phyloP scores from a whole-genome alignment of 2,797 vertebrate species.

The Hippoglossus hippoglossus region DNA sequence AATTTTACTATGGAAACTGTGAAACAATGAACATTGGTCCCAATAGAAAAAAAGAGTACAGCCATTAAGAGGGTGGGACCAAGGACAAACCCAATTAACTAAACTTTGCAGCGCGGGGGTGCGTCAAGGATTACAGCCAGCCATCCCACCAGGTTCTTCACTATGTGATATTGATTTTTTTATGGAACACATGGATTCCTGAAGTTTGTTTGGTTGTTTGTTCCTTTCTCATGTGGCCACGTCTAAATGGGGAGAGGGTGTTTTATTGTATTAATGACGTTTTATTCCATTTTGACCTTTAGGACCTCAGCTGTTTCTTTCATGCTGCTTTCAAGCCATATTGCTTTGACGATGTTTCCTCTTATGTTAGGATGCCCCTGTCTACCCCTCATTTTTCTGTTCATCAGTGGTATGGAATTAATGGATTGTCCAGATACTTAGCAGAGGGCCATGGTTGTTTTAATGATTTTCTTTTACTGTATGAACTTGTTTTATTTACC shows the following conservation, averaged over 20 bases:
- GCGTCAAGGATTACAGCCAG: slow-evolving; percentile 9
- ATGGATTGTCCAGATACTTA: not conserved
- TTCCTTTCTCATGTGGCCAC: slow-evolving; percentile 21
- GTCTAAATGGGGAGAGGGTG: slow-evolving; percentile 15
- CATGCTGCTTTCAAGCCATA: slow-evolving; percentile 28
- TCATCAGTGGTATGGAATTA: slow-evolving; percentile 11
- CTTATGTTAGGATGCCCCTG: not conserved
- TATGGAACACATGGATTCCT: not conserved
- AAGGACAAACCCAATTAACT: too few species aligned
- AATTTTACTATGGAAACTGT: too few species aligned
- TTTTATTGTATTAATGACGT: slow-evolving; percentile 73
- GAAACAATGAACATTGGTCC: too few species aligned
- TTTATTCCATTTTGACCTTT: slow-evolving; percentile 55
- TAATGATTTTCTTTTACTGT: slow-evolving; percentile 20
- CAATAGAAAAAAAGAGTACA: too few species aligned
- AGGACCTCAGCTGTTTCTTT: slow-evolving; percentile 7
- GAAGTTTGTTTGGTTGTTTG: slow-evolving; percentile 6
- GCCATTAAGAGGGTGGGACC: too few species aligned
- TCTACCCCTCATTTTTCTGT: slow-evolving; percentile 4
- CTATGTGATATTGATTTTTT: slow-evolving; percentile 14
- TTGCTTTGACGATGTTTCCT: slow-evolving; percentile 23
- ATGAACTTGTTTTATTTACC: slow-evolving; percentile 19
- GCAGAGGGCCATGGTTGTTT: slow-evolving; percentile 42
- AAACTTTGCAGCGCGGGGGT: too few species aligned
- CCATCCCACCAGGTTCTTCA: not conserved